Base-by-base conservation (phyloP, 2,113 vertebrate species). In the Coptodon bakossiorum region DNA sequence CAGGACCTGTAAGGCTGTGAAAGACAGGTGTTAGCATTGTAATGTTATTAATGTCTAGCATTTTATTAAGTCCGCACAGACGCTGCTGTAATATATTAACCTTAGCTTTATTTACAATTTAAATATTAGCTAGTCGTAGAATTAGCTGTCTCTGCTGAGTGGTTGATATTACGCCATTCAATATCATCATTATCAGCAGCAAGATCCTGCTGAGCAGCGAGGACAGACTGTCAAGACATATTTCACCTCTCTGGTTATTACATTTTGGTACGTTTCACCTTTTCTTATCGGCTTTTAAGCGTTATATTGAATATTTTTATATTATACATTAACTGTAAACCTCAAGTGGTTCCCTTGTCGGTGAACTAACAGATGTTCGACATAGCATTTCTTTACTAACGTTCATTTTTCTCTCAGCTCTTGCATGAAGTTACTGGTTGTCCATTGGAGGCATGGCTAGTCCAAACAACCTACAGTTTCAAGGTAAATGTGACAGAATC, bases 391-490 rank as follows among this genome's bases (percentile, higher is more conserved):
- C 34, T 29, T 31, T 10, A 14, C 9, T 3, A 14, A 43, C 50
- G 29, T 36, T 68, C 16, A 13, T 73, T 54, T 66, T 48, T 56
- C 43, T 57, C 7, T 38, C 19, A 94, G 90, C 52, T 83, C 4
- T 57, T 83, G 29, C 14, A 71, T 90, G 80, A 91, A 81, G 81
- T 73, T 57, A n/a, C 50, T 27, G n/a, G 43, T 9, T 31, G 57
- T 78, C 52, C 24, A 31, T 61, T 66, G 50, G 52, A 82, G 88
- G 57, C 11, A 98, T 98, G 98, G 96, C 97, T 31, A 93, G 95
- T 68, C 93, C 96, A 2, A 96, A 97, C 76, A 96, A 97, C 19
- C 95, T 97, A 29, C 95, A 95, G 5, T 98, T 98, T 89, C 97
- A 96, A 85, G 97, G 97, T 79, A 79, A 79, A 45, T 10, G 3